phyloP scores from a whole-genome alignment of 2,113 vertebrate genomes.

The Dolichotis patagonum region DNA sequence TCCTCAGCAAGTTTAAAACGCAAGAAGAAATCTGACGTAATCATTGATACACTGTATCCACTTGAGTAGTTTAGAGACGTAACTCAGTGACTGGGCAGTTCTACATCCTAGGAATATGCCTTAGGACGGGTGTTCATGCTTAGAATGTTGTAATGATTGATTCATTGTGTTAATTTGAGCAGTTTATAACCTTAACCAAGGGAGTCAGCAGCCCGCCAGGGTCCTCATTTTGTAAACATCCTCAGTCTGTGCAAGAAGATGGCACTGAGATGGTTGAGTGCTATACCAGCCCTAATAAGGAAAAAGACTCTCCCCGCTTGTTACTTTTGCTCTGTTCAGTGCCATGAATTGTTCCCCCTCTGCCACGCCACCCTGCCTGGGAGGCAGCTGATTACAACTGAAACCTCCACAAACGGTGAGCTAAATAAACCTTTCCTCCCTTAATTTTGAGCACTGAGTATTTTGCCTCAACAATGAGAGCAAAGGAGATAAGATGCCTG shows the following conservation, averaged over 20 bases:
- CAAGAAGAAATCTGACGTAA: background rate
- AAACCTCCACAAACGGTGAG: background rate
- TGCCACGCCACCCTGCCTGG: background rate
- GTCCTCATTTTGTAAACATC: background rate
- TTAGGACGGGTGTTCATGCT: background rate
- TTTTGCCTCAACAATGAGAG: background rate
- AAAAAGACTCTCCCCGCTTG: background rate
- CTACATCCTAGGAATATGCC: background rate
- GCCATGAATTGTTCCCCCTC: background rate
- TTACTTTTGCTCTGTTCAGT: background rate
- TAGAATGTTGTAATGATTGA: background rate
- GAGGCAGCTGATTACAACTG: background rate
- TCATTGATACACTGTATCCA: background rate
- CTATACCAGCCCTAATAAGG: too few relatives aligned
- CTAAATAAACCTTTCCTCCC: background rate
- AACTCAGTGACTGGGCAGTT: background rate
- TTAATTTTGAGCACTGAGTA: background rate
- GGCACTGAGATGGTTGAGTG: background rate
- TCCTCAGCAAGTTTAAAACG: background rate
- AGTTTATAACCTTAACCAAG: background rate
- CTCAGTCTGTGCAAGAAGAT: background rate
- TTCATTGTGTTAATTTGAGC: background rate
- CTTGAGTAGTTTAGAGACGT: background rate
- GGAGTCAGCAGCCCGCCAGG: accelerated
- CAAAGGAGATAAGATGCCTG: background rate